phyloP scores from a whole-genome alignment of 2,888 invertebrate species.

The Stenolophus ochropezus region DNA sequence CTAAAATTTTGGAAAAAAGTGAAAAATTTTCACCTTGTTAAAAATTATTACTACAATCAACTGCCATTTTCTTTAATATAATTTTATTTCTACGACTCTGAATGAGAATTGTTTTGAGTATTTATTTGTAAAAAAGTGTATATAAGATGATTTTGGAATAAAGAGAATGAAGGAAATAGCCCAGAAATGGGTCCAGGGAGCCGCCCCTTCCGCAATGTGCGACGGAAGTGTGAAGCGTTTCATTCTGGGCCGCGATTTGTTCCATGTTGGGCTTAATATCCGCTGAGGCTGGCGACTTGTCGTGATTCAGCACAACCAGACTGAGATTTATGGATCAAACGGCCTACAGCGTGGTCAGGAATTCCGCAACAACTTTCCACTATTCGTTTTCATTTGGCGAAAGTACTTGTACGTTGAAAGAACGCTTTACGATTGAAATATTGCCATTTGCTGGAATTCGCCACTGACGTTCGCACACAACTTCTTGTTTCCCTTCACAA shows the following conservation, averaged over 20 bases:
- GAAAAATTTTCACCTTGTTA: too few species aligned
- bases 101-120: too few species aligned
- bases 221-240: conserved; percentile 28
- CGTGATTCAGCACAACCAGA: conserved; percentile 40
- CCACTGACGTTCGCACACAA: background rate
- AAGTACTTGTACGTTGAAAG: conserved; percentile 49
- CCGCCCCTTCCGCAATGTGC: background rate
- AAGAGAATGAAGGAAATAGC: background rate
- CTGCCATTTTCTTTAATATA: too few species aligned
- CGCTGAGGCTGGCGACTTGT: conserved; percentile 15
- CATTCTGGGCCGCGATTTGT: conserved; percentile 41
- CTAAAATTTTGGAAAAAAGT: too few species aligned
- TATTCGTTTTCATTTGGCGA: conserved; percentile 50
- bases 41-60: too few species aligned
- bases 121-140: background rate
- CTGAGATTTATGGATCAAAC: conserved; percentile 51
- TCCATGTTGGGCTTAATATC: conserved; percentile 38
- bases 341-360: conserved; percentile 41
- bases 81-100: too few species aligned
- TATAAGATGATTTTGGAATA: background rate
- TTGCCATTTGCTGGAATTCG: conserved; percentile 17
- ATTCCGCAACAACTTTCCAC: conserved; percentile 49
- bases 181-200: background rate
- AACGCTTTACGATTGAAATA: conserved; percentile 56
- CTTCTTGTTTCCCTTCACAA: conserved; percentile 15